phyloP scores from a whole-genome alignment of 1,140 invertebrate species.

The Diprion similis region DNA sequence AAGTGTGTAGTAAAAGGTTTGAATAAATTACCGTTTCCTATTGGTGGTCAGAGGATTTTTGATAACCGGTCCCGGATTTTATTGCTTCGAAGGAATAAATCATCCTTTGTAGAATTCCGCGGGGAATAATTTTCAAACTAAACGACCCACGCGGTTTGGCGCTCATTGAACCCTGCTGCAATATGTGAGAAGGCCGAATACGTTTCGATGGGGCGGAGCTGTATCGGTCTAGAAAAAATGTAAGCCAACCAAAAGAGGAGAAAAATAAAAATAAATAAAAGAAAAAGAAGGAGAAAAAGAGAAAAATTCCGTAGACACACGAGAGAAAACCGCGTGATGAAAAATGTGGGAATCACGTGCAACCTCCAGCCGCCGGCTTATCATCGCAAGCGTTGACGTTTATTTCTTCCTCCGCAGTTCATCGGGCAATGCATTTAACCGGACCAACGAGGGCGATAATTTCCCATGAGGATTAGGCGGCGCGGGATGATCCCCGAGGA shows the following conservation, averaged over 20 bases:
- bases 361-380: not conserved
- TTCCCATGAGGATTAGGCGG: not conserved
- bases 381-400: not conserved
- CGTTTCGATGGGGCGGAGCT: not conserved
- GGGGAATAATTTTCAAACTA: not conserved
- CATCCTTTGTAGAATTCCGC: not conserved
- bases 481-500: not conserved
- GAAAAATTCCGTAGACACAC: too few relatives aligned
- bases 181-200: not conserved
- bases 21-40: not conserved
- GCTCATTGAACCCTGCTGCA: not conserved
- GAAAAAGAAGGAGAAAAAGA: too few relatives aligned
- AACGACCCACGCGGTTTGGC: too few relatives aligned
- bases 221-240: not conserved
- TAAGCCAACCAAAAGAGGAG: not conserved
- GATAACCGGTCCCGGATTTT: not conserved
- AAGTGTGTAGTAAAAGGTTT: not conserved
- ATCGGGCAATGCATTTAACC: not conserved
- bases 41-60: not conserved
- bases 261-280: not conserved
- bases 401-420: not conserved
- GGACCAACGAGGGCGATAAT: conserved; percentile 12
- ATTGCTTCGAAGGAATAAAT: not conserved
- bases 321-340: not conserved
- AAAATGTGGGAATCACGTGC: conserved; percentile 8